A percentile compares a stretch with the other conserved stretches of the same genome.
phyloP scores from a whole-genome alignment of 2,888 invertebrate species.

The Limenitis camilla region DNA sequence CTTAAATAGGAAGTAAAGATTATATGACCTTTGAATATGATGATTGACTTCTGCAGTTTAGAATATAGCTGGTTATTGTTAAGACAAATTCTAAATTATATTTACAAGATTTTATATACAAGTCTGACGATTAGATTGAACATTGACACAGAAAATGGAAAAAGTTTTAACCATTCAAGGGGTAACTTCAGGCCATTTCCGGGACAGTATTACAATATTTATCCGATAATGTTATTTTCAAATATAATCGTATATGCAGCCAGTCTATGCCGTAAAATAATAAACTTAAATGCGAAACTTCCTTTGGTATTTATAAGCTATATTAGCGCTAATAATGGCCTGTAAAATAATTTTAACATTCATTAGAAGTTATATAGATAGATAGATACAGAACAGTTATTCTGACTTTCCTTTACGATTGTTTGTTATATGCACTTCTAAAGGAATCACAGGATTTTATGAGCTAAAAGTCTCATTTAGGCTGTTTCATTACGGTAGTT shows the following conservation, averaged over 20 bases:
- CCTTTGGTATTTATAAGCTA: slow-evolving; percentile 12
- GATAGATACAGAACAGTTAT: neutral
- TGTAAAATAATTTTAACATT: neutral
- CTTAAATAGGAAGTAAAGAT: too few relatives aligned
- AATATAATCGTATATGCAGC: neutral
- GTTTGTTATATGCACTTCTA: neutral
- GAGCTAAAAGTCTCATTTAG: neutral
- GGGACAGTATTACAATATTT: neutral
- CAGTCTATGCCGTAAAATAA: neutral
- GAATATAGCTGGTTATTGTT: slow-evolving; percentile 13
- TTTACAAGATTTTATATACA: slow-evolving; percentile 23
- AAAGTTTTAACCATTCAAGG: neutral
- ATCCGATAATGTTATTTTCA: neutral
- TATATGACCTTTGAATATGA: neutral
- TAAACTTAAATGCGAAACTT: slow-evolving; percentile 10
- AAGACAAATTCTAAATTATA: slow-evolving; percentile 21
- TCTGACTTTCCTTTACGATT: neutral
- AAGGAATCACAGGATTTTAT: neutral
- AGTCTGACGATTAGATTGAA: slow-evolving; percentile 4
- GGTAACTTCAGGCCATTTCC: neutral
- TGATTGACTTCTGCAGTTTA: slow-evolving; percentile 4
- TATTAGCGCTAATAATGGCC: slow-evolving; percentile 2
- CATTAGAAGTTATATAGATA: neutral
- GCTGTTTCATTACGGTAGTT: neutral
- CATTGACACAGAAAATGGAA: neutral